phyloP scores from a whole-genome alignment of 2,888 invertebrate species.

The Aproaerema taeniolella region DNA sequence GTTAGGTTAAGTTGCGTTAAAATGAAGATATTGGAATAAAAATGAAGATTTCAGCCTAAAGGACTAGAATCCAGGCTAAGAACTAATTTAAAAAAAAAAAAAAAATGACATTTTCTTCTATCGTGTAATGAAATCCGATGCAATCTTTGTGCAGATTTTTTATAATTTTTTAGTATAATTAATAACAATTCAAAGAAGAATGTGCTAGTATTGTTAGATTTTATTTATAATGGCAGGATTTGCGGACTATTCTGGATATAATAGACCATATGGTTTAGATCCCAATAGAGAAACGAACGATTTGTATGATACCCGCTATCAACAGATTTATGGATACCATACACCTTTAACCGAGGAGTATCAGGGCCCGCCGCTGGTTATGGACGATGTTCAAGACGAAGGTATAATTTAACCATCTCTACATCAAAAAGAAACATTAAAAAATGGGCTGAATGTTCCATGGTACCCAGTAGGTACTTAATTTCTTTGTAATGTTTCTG shows the following conservation, averaged over 20 bases:
- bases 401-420: slow-evolving; percentile 35
- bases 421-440: background rate
- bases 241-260: slow-evolving; percentile 61
- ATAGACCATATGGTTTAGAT: slow-evolving; percentile 64
- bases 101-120: too few species aligned
- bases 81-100: too few species aligned
- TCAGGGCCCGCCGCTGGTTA: slow-evolving; percentile 67
- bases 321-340: slow-evolving; percentile 70
- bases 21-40: too few species aligned
- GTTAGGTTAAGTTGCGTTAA: too few species aligned
- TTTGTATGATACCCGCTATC: slow-evolving; percentile 67
- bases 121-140: background rate
- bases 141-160: slow-evolving; percentile 8
- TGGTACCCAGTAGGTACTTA: too few species aligned
- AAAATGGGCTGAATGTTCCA: too few species aligned
- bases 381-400: slow-evolving; percentile 65
- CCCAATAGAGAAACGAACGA: slow-evolving; percentile 64
- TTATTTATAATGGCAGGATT: slow-evolving; percentile 62
- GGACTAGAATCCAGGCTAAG: too few species aligned
- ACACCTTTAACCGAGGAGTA: slow-evolving; percentile 68
- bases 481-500: too few species aligned
- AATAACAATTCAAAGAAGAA: slow-evolving; percentile 11
- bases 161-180: slow-evolving; percentile 5
- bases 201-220: slow-evolving; percentile 19
- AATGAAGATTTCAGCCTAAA: too few species aligned